phyloP scores from a whole-genome alignment of 2,888 invertebrate genomes.

The Orthosia gothica region DNA sequence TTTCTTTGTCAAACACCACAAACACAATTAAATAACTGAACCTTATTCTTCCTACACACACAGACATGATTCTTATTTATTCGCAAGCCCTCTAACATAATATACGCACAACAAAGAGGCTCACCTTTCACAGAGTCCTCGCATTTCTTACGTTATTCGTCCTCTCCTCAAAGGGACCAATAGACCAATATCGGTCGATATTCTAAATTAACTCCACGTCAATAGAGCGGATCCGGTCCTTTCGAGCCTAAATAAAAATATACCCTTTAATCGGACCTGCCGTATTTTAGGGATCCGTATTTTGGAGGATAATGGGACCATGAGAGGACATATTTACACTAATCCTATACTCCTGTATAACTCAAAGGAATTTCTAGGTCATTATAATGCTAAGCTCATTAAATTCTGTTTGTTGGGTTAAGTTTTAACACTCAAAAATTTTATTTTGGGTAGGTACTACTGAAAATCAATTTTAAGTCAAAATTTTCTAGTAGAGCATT shows the following conservation, averaged over 20 bases:
- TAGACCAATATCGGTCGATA: constrained; percentile 52
- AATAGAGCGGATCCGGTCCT: constrained; percentile 46
- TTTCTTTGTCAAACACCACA: background rate
- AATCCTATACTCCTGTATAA: too few species aligned
- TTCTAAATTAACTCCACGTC: constrained; percentile 65
- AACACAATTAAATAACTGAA: constrained; percentile 1
- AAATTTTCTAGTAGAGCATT: too few species aligned
- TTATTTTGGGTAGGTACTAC: too few species aligned
- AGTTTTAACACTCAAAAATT: too few species aligned
- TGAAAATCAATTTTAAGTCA: too few species aligned
- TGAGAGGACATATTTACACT: background rate
- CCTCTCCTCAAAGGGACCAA: constrained; percentile 50
- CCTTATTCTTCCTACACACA: background rate
- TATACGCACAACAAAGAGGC: constrained; percentile 25
- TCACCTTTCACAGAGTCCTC: constrained; percentile 35
- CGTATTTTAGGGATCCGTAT: constrained; percentile 31
- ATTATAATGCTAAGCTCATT: background rate
- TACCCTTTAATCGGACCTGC: constrained; percentile 30
- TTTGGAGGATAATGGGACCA: background rate
- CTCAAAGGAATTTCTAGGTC: background rate
- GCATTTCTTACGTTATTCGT: constrained; percentile 37
- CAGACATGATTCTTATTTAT: constrained; percentile 25
- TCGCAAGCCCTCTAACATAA: constrained; percentile 23
- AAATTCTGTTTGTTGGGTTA: too few species aligned
- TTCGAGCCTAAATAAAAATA: constrained; percentile 61